Conservation (phyloP, 1,140 invertebrate genomes). For the Stratiolaelaps scimitus region DNA sequence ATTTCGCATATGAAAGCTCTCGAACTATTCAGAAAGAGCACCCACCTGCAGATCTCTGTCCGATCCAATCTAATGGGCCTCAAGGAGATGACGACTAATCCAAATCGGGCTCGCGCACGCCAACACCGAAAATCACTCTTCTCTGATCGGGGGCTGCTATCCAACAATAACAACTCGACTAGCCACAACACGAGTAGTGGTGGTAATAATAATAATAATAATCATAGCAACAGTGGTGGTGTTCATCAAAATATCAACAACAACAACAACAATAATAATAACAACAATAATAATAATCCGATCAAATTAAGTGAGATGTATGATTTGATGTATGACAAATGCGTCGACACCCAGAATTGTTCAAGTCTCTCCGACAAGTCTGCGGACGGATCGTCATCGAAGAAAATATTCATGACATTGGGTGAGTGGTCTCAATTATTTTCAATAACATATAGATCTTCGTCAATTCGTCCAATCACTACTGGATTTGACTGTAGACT, state of each 20-base stretch:
- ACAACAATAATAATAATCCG: conserved; percentile 28
- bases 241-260: not conserved
- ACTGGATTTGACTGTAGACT: too few relatives aligned
- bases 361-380: conserved; percentile 32
- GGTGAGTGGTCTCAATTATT: conserved; percentile 40
- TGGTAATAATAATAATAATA: not conserved
- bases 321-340: conserved; percentile 28
- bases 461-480: too few relatives aligned
- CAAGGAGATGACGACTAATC: conserved; percentile 33
- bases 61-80: conserved; percentile 78
- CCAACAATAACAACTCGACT: not conserved
- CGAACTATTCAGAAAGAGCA: conserved; percentile 80
- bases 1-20: conserved; percentile 75
- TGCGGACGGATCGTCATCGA: conserved; percentile 49
- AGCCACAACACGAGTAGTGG: not conserved
- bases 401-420: conserved; percentile 68
- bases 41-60: conserved; percentile 87
- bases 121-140: conserved; percentile 21
- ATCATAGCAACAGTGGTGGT: not conserved
- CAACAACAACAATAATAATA: not conserved
- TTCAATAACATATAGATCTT: too few relatives aligned
- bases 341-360: conserved; percentile 1
- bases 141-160: not conserved
- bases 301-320: conserved; percentile 30
- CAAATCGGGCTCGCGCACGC: conserved; percentile 9